These are phyloP conservation scores for Canis aureus DNA, from an alignment of 2,113 vertebrate genomes.

Conservation along the genomic window DNA sequence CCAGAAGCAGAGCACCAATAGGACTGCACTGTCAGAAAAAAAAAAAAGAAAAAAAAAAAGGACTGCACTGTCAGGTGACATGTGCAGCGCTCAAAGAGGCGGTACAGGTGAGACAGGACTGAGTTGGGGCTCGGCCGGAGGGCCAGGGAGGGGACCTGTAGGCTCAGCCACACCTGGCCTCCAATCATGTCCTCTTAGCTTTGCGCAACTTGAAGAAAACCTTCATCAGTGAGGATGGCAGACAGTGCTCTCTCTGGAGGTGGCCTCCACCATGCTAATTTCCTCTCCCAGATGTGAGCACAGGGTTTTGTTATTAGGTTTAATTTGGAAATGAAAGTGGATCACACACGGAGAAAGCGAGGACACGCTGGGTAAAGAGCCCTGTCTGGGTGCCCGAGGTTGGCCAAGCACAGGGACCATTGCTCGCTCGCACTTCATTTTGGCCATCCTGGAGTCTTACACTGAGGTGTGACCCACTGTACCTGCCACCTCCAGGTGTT, in stretches of 20 bases:
- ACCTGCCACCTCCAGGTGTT: neutral
- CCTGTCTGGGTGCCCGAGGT: too few species aligned
- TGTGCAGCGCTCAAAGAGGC: rapidly evolving
- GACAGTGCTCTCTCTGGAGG: neutral
- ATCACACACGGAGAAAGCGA: neutral
- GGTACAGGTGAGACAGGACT: rapidly evolving
- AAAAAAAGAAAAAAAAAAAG: too few species aligned
- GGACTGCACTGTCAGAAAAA: neutral
- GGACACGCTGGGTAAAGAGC: too few species aligned
- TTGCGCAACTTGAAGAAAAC: neutral
- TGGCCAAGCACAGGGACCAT: too few species aligned
- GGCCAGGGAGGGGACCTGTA: neutral
- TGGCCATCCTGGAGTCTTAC: neutral
- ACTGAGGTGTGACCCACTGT: neutral
- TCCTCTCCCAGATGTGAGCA: neutral
- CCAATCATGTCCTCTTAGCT: neutral
- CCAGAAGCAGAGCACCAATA: neutral
- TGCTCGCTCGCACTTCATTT: neutral
- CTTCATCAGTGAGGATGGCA: neutral
- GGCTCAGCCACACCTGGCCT: neutral
- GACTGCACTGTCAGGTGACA: too few species aligned
- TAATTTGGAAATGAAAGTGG: neutral
- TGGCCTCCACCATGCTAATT: neutral
- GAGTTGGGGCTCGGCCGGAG: rapidly evolving
- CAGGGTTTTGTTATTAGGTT: neutral